Base-by-base conservation (phyloP, 1,140 invertebrate species). In the Drosophila grimshawi region DNA sequence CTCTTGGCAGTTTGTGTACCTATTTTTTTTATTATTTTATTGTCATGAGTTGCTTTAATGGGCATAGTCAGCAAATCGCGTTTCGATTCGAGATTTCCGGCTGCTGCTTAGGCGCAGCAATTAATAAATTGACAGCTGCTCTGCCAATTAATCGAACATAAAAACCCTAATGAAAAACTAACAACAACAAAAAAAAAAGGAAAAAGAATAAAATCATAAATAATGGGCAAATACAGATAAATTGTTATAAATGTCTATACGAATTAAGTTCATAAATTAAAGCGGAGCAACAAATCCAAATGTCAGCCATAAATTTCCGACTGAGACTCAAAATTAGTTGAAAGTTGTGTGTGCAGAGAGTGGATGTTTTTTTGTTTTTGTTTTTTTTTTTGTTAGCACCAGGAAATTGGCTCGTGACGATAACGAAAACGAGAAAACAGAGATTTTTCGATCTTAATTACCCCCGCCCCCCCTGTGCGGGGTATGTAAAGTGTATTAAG, bases 221-320 rank as follows among this genome's bases (percentile, higher is more conserved):
- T 35, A 57, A 60, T 62, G 48, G 56, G 43, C 57, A 88, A 86
- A 86, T 86, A 80, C 85, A 86, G 77, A 86, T 86, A 88, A 88
- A 86, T 86, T 86, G 77, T 72, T 88, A 80, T 86, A 78, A 83
- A 80, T 86, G 83, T 86, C 69, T 83, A 83, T 69, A 49, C 70
- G 78, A 83, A 72, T 86, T 73, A 67, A 78, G 85, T 86, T 88
- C 83, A 86, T 86, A 86, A 86, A 86, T 86, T 78, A 88, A 80
- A 81, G 51, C 61, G 35, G 10, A 41, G 45, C 49, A 19, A 60
- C 32, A 65, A 65, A 71, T 39, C 33, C 39, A 70, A 76, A 76
- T 64, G 67, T 71, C 68, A 76, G 68, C 39, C 41, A 79, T 76
- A 79, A 76, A 76, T 76, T 79, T 41, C 27, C 39, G 30, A 33